Evolutionary conservation across 2,113 vertebrate species (phyloP).

Genomic region (Entelurus aequoreus): DNA sequence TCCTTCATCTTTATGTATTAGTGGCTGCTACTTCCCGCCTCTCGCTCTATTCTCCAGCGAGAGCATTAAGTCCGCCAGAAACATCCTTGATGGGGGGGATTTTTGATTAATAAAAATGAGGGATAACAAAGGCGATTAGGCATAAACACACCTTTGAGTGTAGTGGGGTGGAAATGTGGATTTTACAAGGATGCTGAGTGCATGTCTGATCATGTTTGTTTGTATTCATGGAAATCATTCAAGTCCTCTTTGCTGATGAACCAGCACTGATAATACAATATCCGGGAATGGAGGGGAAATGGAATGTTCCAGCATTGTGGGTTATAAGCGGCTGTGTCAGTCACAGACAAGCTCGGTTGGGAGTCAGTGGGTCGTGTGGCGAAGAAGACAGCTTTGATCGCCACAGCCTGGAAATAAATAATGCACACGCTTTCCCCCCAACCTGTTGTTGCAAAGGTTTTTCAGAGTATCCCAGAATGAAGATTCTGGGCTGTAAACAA

Average conservation of each 20-base stretch:
- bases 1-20: constrained; percentile 46
- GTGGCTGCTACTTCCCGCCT: constrained; percentile 19
- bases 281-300: constrained; percentile 29
- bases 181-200: constrained; percentile 17
- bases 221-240: constrained; percentile 48
- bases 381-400: constrained; percentile 37
- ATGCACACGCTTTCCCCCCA: constrained; percentile 36
- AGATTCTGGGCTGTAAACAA: constrained; percentile 10
- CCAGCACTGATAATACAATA: constrained; percentile 34
- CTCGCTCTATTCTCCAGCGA: constrained; percentile 36
- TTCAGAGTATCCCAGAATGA: neutral
- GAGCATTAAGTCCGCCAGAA: constrained; percentile 43
- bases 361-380: neutral
- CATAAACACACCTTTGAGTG: constrained; percentile 53
- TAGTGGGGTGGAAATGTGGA: constrained; percentile 29
- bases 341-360: constrained; percentile 3
- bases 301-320: constrained; percentile 21
- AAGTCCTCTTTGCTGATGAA: constrained; percentile 36
- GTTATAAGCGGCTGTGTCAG: constrained; percentile 19
- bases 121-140: constrained; percentile 61
- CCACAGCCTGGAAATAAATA: constrained; percentile 36
- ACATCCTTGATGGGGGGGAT: constrained; percentile 8
- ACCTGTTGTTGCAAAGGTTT: constrained; percentile 38
- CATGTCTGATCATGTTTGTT: constrained; percentile 34
- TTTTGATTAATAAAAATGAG: constrained; percentile 29